A percentile compares a stretch with the other conserved stretches of the same genome.
Evolutionary conservation across 2,888 invertebrate species (phyloP).

Genomic region (Brenthis daphne): DNA sequence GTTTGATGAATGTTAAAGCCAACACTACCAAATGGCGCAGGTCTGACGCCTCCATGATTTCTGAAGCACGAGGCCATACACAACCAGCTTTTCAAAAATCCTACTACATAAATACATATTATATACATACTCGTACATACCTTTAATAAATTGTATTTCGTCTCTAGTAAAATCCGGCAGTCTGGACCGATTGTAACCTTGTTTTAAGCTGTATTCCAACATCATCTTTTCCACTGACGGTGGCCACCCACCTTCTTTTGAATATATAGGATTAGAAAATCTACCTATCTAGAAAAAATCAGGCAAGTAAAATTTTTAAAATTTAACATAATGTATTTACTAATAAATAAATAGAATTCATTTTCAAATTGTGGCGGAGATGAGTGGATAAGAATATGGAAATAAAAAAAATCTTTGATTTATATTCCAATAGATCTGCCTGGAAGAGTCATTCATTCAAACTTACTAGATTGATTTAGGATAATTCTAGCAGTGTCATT

Average conservation of each 20-base stretch:
- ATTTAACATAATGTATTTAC: background rate
- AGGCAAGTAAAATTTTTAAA: too few species aligned
- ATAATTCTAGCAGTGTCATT: background rate
- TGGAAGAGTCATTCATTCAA: background rate
- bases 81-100: too few species aligned
- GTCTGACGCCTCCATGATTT: too few species aligned
- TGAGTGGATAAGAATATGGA: too few species aligned
- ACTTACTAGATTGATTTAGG: too few species aligned
- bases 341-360: slow-evolving; percentile 3
- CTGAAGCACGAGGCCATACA: too few species aligned
- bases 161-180: slow-evolving; percentile 51
- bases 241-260: slow-evolving; percentile 58
- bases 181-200: slow-evolving; percentile 47
- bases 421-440: too few species aligned
- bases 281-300: slow-evolving; percentile 47
- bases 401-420: too few species aligned
- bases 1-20: too few species aligned
- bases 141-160: slow-evolving; percentile 49
- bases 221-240: slow-evolving; percentile 47
- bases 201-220: slow-evolving; percentile 44
- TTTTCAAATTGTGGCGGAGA: background rate
- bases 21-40: too few species aligned
- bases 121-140: slow-evolving; percentile 36
- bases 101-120: background rate
- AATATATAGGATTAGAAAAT: slow-evolving; percentile 53